Evolutionary conservation across 2,888 invertebrate genomes (phyloP).

Genomic region (Apodemia duryi): DNA sequence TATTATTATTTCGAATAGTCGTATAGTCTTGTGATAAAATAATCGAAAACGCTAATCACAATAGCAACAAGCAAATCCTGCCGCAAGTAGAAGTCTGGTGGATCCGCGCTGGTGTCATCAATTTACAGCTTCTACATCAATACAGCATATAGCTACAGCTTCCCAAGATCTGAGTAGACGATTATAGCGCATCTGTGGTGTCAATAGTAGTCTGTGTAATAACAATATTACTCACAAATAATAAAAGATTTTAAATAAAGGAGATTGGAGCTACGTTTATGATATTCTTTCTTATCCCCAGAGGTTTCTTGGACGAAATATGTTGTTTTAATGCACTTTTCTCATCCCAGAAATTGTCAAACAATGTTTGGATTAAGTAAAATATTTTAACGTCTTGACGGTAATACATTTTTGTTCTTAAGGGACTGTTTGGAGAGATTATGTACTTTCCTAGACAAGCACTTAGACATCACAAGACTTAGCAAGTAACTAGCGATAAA

Average conservation of each 20-base stretch:
- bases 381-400: background rate
- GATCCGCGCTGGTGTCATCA: too few relatives aligned
- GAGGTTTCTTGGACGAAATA: background rate
- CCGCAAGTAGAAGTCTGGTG: too few relatives aligned
- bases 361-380: background rate
- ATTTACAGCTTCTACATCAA: too few relatives aligned
- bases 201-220: background rate
- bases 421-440: background rate
- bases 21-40: too few relatives aligned
- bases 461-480: too few relatives aligned
- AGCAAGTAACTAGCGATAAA: too few relatives aligned
- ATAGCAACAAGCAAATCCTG: too few relatives aligned
- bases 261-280: background rate
- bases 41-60: too few relatives aligned
- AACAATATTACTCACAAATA: background rate
- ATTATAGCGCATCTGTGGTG: background rate
- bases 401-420: background rate
- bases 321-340: slow-evolving; percentile 9
- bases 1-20: too few relatives aligned
- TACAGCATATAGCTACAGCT: too few relatives aligned
- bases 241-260: background rate
- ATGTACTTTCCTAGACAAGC: too few relatives aligned
- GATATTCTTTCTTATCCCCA: background rate
- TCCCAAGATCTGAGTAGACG: too few relatives aligned
- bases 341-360: background rate